Percentiles rank a stretch among this genome's conserved stretches.
Conservation (phyloP, 2,113 vertebrate genomes). For the Zosterops pallidus region DNA sequence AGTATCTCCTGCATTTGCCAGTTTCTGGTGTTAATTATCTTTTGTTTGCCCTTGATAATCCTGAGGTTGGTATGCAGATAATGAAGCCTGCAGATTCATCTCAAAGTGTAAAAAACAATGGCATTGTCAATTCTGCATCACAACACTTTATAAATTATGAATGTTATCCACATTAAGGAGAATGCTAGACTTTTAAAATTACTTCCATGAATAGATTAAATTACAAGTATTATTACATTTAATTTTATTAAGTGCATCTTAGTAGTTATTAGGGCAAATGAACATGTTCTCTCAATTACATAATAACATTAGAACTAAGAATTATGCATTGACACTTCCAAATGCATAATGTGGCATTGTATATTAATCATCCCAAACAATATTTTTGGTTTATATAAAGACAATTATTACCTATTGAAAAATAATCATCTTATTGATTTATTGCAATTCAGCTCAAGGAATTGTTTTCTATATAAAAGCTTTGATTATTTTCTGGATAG, state of each 20-base stretch:
- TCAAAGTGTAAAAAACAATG: conserved; percentile 92
- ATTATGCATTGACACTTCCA: conserved; percentile 82
- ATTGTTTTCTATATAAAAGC: conserved; percentile 55
- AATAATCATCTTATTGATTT: conserved; percentile 76
- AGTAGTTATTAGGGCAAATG: conserved; percentile 94
- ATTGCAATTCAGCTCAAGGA: conserved; percentile 69
- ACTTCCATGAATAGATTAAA: conserved; percentile 98
- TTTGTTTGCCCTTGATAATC: conserved; percentile 99
- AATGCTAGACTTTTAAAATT: conserved; percentile 94
- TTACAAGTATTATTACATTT: conserved; percentile 98
- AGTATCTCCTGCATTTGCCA: conserved; percentile 77
- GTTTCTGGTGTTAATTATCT: conserved; percentile 95
- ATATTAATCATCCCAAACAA: conserved; percentile 85
- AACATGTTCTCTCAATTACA: conserved; percentile 86
- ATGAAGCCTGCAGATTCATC: conserved; percentile 92
- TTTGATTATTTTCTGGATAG: conserved; percentile 22
- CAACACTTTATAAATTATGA: conserved; percentile 97
- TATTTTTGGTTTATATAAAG: conserved; percentile 83
- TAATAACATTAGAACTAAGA: conserved; percentile 83
- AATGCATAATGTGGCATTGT: conserved; percentile 85
- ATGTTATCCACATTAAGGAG: conserved; percentile 93
- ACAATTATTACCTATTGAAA: conserved; percentile 83
- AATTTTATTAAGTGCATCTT: conserved; percentile 96
- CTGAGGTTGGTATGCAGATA: conserved; percentile 87
- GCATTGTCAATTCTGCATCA: conserved; percentile 96